These are phyloP conservation scores for Misgurnus mizolepis DNA, from an alignment of 2,113 vertebrate species.

Conservation along the genomic window DNA sequence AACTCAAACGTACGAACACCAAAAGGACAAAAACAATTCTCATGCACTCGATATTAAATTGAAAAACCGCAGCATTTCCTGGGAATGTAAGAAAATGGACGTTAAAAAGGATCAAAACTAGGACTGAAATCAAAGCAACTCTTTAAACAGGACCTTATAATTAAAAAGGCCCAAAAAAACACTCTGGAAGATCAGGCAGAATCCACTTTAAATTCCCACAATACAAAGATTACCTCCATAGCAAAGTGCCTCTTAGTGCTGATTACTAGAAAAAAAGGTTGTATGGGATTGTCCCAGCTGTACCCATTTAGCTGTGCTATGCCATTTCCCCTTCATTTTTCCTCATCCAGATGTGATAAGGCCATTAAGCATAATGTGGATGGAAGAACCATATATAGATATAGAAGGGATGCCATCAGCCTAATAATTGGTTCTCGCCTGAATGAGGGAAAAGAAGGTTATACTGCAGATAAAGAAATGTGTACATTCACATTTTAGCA, in stretches of 20 bases:
- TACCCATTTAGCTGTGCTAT: slow-evolving; percentile 58
- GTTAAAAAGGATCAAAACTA: slow-evolving; percentile 52
- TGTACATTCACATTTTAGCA: slow-evolving; percentile 16
- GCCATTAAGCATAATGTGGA: slow-evolving; percentile 15
- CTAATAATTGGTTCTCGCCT: slow-evolving; percentile 5
- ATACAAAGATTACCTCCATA: slow-evolving; percentile 47
- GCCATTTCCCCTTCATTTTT: slow-evolving; percentile 45
- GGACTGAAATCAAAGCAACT: slow-evolving; percentile 64
- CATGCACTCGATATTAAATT: background rate
- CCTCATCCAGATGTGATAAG: slow-evolving; percentile 16
- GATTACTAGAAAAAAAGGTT: slow-evolving; percentile 61
- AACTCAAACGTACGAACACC: background rate
- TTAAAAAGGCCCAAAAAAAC: slow-evolving; percentile 47
- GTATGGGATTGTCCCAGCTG: slow-evolving; percentile 49
- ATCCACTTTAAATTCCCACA: slow-evolving; percentile 46
- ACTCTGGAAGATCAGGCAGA: slow-evolving; percentile 48
- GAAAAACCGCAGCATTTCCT: slow-evolving; percentile 1
- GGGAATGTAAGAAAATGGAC: slow-evolving; percentile 24
- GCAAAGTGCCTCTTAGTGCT: slow-evolving; percentile 79
- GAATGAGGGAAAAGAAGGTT: slow-evolving; percentile 21
- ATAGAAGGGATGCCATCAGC: background rate
- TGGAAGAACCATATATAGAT: background rate
- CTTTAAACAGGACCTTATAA: slow-evolving; percentile 49
- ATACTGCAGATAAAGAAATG: slow-evolving; percentile 21
- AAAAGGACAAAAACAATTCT: background rate